Conservation (phyloP, 2,797 vertebrate genomes). For the Spinus pinus region DNA sequence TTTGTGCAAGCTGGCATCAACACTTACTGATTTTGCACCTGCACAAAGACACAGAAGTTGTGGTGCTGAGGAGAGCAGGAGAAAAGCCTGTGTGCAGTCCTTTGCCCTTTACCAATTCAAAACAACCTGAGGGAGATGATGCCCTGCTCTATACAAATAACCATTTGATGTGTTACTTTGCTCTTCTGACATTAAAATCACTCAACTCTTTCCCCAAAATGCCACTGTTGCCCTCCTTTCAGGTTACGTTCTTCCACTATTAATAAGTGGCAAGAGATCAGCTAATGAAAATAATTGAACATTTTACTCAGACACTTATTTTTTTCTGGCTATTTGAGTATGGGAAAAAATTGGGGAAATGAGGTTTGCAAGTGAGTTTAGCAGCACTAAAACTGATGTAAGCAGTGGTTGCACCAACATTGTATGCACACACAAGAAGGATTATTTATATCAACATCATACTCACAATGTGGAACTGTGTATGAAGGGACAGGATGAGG, state of each 20-base stretch:
- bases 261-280: not conserved
- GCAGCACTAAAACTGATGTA: not conserved
- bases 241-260: not conserved
- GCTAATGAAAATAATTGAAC: not conserved
- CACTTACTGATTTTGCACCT: not conserved
- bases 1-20: not conserved
- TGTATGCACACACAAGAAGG: not conserved
- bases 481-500: not conserved
- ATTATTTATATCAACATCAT: not conserved
- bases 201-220: not conserved
- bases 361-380: not conserved
- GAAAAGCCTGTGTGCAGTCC: not conserved
- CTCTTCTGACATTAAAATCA: not conserved
- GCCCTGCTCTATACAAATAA: not conserved
- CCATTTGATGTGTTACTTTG: not conserved
- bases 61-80: fast-evolving
- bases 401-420: not conserved
- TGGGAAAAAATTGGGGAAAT: not conserved
- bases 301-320: not conserved
- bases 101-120: not conserved
- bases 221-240: not conserved
- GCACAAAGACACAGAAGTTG: not conserved
- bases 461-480: not conserved
- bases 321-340: not conserved
- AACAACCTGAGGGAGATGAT: not conserved